A percentile compares a stretch with the other conserved stretches of the same genome.
phyloP scores from a whole-genome alignment of 2,113 vertebrate species.

The Ahaetulla prasina region DNA sequence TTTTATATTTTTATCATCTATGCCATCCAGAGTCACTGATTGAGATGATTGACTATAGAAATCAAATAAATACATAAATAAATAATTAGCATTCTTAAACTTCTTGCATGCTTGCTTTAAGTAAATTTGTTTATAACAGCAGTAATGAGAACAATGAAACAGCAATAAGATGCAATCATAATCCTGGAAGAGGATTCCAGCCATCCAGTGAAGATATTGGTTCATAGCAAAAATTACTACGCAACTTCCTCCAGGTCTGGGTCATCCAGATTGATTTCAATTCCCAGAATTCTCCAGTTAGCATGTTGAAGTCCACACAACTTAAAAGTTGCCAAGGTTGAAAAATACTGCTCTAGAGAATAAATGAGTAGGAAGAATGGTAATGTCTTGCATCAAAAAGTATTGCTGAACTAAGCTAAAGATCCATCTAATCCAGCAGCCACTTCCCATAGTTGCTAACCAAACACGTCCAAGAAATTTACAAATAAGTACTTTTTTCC shows the following conservation, averaged over 20 bases:
- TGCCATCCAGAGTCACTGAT: not conserved
- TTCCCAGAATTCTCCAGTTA: too few species aligned
- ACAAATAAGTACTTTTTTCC: not conserved
- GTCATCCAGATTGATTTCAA: too few species aligned
- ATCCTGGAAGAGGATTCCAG: not conserved
- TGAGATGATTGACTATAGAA: not conserved
- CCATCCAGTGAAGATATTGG: not conserved
- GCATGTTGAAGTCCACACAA: not conserved
- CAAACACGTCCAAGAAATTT: not conserved
- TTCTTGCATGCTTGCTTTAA: conserved; percentile 41
- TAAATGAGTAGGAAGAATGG: not conserved
- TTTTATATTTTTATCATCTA: not conserved
- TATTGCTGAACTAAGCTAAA: not conserved
- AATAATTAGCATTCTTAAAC: not conserved
- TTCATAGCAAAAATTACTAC: not conserved
- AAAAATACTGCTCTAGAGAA: not conserved
- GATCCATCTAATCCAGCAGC: not conserved
- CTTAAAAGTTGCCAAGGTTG: not conserved
- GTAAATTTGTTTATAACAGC: not conserved
- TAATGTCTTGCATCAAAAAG: not conserved
- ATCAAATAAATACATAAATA: not conserved
- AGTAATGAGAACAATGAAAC: not conserved
- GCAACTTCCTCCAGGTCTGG: not conserved
- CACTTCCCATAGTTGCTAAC: not conserved
- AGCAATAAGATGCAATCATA: not conserved